Conservation (phyloP, 2,113 vertebrate genomes). For the Clarias macrocephalus region DNA sequence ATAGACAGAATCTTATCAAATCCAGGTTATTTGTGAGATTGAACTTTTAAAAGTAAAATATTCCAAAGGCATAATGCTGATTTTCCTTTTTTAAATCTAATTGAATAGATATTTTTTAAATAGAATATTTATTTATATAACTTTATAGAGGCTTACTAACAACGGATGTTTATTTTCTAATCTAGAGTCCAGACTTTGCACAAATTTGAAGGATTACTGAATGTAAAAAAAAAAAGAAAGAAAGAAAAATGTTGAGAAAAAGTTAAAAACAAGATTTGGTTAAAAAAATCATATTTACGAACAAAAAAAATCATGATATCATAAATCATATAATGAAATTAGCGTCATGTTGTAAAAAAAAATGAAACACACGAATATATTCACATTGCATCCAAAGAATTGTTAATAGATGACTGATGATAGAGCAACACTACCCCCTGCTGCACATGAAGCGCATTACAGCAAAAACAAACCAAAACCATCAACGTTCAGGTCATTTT, state of each 20-base stretch:
- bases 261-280: background rate
- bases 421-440: constrained; percentile 69
- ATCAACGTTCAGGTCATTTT: background rate
- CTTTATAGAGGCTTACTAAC: background rate
- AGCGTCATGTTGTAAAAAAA: constrained; percentile 1
- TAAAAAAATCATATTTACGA: background rate
- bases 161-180: background rate
- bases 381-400: background rate
- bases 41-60: background rate
- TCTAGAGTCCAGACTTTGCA: background rate
- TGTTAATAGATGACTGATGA: background rate
- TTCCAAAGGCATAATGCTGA: background rate
- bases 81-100: background rate
- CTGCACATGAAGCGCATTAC: constrained; percentile 48
- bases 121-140: background rate
- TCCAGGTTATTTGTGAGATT: background rate
- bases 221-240: background rate
- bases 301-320: background rate
- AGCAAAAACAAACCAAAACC: constrained; percentile 1
- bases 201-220: background rate
- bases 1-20: background rate
- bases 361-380: background rate
- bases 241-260: background rate
- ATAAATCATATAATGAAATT: constrained; percentile 5
- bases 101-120: no score